These are phyloP conservation scores for Drosophila trichaetosa DNA, from an alignment of 2,888 invertebrate genomes.

Conservation along the genomic window DNA sequence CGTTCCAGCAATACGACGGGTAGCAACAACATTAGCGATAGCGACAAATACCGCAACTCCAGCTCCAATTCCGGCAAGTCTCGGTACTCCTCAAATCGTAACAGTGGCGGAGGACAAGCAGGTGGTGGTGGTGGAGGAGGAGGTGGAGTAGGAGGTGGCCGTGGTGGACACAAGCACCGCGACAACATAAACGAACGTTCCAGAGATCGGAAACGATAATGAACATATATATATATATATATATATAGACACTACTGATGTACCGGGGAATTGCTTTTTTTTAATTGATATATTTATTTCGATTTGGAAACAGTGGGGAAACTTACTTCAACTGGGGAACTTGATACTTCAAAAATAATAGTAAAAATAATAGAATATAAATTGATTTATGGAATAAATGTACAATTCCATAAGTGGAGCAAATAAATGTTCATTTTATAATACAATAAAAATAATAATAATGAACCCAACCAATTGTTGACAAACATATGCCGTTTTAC, in stretches of 20 bases:
- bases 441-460: not conserved
- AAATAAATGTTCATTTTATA: not conserved
- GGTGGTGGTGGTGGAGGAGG: slow-evolving; percentile 40
- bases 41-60: slow-evolving; percentile 80
- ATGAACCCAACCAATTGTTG: too few species aligned
- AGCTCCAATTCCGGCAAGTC: slow-evolving; percentile 78
- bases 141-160: slow-evolving; percentile 46
- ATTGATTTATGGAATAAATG: slow-evolving; percentile 49
- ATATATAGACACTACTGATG: not conserved
- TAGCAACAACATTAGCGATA: slow-evolving; percentile 64
- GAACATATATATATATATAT: not conserved
- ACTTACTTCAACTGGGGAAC: slow-evolving; percentile 13
- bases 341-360: slow-evolving; percentile 4
- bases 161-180: slow-evolving; percentile 79
- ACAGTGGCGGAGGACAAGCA: slow-evolving; percentile 59
- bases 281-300: slow-evolving; percentile 31
- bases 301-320: slow-evolving; percentile 18
- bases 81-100: slow-evolving; percentile 81
- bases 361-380: slow-evolving; percentile 29
- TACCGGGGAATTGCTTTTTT: slow-evolving; percentile 24
- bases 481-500: too few species aligned
- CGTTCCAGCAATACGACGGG: slow-evolving; percentile 56
- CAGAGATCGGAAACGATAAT: slow-evolving; percentile 82
- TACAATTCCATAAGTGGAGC: slow-evolving; percentile 21
- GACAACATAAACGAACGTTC: slow-evolving; percentile 76